Percentiles rank a stretch among this genome's conserved stretches.
phyloP scores from a whole-genome alignment of 2,113 vertebrate genomes.

The Alexandromys fortis region DNA sequence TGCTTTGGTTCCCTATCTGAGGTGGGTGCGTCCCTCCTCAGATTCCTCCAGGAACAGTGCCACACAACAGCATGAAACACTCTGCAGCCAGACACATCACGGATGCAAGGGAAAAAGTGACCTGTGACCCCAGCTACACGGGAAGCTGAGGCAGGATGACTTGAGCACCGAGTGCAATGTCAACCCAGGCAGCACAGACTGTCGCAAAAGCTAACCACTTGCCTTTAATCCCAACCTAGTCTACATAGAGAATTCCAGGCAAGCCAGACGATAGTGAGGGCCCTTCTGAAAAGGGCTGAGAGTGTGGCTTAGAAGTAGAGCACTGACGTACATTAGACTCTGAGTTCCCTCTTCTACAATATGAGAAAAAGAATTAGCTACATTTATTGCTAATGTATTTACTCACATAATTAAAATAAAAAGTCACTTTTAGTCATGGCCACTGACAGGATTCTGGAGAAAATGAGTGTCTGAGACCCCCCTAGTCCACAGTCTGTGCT shows the following conservation, averaged over 20 bases:
- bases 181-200: background rate
- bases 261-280: background rate
- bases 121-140: background rate
- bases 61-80: background rate
- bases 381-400: background rate
- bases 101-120: background rate
- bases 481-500: background rate
- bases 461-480: background rate
- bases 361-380: background rate
- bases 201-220: background rate
- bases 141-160: background rate
- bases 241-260: background rate
- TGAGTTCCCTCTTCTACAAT: background rate
- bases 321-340: background rate
- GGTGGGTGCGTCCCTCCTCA: background rate
- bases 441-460: background rate
- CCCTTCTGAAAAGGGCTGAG: background rate
- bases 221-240: background rate
- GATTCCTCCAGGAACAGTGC: no score
- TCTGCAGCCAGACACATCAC: background rate
- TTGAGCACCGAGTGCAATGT: background rate
- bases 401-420: background rate
- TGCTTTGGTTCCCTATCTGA: background rate
- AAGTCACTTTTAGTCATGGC: background rate
- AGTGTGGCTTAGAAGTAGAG: background rate